Evolutionary conservation across 2,888 invertebrate species (phyloP).

Genomic region (Drosophila histrio): DNA sequence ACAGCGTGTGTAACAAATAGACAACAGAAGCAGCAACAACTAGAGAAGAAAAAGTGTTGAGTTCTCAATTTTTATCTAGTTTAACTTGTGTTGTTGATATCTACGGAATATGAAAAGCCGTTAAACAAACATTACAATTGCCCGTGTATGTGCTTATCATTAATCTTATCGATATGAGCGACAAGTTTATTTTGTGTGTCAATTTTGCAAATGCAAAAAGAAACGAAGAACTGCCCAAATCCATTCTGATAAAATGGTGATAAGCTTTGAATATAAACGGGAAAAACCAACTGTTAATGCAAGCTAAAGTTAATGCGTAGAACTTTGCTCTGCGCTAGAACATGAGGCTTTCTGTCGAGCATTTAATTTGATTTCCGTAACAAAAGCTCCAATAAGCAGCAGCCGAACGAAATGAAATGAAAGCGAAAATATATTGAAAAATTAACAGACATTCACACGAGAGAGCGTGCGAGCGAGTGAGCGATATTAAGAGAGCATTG

Average conservation of each 20-base stretch:
- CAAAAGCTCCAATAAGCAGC: constrained; percentile 30
- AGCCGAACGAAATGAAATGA: constrained; percentile 39
- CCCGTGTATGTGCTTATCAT: constrained; percentile 36
- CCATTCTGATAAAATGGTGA: background rate
- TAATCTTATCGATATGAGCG: constrained; percentile 33
- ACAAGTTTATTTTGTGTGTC: constrained; percentile 25
- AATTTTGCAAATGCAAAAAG: constrained; percentile 47
- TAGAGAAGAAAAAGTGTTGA: constrained; percentile 5
- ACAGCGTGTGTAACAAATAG: constrained; percentile 7
- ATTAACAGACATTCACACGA: constrained; percentile 31
- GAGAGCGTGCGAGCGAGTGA: background rate
- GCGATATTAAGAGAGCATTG: background rate
- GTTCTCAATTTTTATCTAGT: constrained; percentile 58
- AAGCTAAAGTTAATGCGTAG: background rate
- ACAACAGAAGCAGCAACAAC: background rate
- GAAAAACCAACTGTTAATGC: background rate
- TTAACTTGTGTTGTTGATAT: constrained; percentile 34
- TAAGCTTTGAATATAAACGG: background rate
- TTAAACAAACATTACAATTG: constrained; percentile 42
- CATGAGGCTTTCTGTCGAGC: constrained; percentile 5
- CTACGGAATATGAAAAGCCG: constrained; percentile 39
- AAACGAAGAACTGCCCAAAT: constrained; percentile 2
- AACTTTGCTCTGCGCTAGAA: constrained; percentile 3
- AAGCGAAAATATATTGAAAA: constrained; percentile 62
- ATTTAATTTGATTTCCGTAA: constrained; percentile 43